Conservation (phyloP, 1,140 invertebrate genomes). For the Helicoverpa zea region DNA sequence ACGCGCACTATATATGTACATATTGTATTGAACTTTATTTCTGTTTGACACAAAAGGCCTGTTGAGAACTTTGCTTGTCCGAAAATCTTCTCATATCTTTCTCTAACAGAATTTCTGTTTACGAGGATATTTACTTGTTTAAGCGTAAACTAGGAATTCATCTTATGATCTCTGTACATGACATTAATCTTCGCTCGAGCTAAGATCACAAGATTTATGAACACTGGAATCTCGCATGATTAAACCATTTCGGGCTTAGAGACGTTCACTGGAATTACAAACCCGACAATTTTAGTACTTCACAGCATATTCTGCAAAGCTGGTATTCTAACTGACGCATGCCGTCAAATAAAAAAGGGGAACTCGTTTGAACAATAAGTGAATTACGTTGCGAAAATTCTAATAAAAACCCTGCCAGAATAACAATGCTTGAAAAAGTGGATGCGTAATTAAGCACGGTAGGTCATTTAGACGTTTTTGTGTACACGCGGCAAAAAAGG, state of each 20-base stretch:
- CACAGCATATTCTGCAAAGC: constrained; percentile 6
- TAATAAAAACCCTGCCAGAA: constrained; percentile 26
- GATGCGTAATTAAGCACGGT: constrained; percentile 15
- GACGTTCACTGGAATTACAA: constrained; percentile 10
- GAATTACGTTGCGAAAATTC: constrained; percentile 57
- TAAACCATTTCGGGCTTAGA: constrained; percentile 14
- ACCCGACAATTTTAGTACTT: constrained; percentile 31
- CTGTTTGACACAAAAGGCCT: not conserved
- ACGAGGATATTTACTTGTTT: too few species aligned
- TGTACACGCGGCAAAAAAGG: not conserved
- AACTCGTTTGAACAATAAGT: constrained; percentile 51
- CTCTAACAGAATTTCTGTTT: too few species aligned
- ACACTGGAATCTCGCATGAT: constrained; percentile 14
- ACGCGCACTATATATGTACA: not conserved
- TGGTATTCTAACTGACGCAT: not conserved
- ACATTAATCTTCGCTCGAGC: not conserved
- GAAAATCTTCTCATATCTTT: not conserved
- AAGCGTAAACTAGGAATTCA: not conserved
- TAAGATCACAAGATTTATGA: constrained; percentile 37
- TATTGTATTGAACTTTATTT: not conserved
- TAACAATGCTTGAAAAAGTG: constrained; percentile 18
- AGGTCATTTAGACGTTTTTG: not conserved
- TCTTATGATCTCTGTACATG: not conserved
- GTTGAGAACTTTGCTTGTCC: not conserved
- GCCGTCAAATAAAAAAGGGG: constrained; percentile 11